phyloP scores from a whole-genome alignment of 2,113 vertebrate species.

The Eptatretus burgeri region DNA sequence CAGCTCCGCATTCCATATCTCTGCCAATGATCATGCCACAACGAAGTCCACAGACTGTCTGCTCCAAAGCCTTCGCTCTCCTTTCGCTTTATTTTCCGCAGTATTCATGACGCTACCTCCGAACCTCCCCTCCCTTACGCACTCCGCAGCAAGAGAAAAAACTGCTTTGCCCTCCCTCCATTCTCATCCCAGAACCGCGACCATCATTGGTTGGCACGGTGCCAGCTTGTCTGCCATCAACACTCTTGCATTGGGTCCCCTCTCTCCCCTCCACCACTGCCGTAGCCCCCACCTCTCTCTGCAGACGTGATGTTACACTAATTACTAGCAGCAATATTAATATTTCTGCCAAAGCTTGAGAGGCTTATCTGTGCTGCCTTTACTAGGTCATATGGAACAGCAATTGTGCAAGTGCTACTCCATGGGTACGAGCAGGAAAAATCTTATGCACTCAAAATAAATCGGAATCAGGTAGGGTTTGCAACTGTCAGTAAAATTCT shows the following conservation, averaged over 20 bases:
- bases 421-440: no score
- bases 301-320: conserved; percentile 1
- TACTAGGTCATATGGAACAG: no score
- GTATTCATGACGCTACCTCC: not conserved
- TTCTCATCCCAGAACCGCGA: conserved; percentile 4
- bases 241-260: not conserved
- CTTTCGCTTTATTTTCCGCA: conserved; percentile 6
- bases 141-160: not conserved
- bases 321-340: conserved; percentile 2
- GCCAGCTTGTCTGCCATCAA: not conserved
- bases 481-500: no score
- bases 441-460: no score
- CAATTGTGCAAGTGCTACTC: no score
- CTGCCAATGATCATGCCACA: no score
- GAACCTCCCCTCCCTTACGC: conserved; percentile 3
- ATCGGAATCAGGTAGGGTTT: no score
- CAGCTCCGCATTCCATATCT: no score
- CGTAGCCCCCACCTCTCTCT: not conserved
- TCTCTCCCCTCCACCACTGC: not conserved
- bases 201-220: conserved; percentile 6
- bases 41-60: not conserved
- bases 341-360: not conserved
- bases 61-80: conserved; percentile 3
- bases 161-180: conserved; percentile 3
- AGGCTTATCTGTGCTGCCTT: not conserved